Percentiles rank a stretch among this genome's conserved stretches.
Evolutionary conservation across 1,140 invertebrate species (phyloP).

Genomic region (Calephelis nemesis): DNA sequence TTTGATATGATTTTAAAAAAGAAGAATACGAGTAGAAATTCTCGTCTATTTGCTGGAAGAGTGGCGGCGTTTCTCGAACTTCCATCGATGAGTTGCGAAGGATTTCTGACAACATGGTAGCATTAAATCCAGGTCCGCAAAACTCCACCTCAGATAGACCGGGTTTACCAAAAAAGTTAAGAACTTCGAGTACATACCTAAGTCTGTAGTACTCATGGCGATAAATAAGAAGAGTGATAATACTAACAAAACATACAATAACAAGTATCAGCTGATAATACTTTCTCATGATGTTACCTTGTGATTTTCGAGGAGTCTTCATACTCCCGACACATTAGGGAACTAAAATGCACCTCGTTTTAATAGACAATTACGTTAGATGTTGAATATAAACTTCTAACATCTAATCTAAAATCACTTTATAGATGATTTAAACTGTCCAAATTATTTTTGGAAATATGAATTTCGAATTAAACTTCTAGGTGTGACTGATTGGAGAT

Average conservation of each 20-base stretch:
- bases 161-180: conserved; percentile 87
- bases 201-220: conserved; percentile 88
- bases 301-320: conserved; percentile 60
- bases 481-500: no score
- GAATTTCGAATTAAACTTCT: no score
- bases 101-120: conserved; percentile 70
- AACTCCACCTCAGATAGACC: conserved; percentile 73
- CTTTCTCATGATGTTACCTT: conserved; percentile 83
- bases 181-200: conserved; percentile 86
- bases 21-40: conserved; percentile 79
- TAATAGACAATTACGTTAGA: no score
- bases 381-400: no score
- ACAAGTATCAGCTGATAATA: conserved; percentile 86
- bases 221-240: conserved; percentile 86
- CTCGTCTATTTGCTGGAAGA: conserved; percentile 77
- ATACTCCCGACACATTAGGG: conserved; percentile 34
- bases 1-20: conserved; percentile 75
- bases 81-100: conserved; percentile 68
- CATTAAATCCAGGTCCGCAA: conserved; percentile 75
- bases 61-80: conserved; percentile 66
- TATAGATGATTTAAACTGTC: no score
- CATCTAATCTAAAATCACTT: no score
- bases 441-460: no score
- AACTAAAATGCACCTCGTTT: neutral
- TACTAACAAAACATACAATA: conserved; percentile 82